Base-by-base conservation (phyloP, 1,140 invertebrate species). In the Ceratoteleas bidentatus region DNA sequence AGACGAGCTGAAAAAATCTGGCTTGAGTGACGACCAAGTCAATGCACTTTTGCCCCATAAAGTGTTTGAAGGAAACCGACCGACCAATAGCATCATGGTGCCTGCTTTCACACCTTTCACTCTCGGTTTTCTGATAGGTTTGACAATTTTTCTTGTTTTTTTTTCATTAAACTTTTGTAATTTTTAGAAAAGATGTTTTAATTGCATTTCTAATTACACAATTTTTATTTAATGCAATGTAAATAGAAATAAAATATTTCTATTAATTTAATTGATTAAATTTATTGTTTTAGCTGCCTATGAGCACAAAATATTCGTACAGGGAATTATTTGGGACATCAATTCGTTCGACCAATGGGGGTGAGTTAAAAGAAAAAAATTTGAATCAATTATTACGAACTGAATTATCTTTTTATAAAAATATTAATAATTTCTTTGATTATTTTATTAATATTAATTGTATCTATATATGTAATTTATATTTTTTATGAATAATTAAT, bases 281-380 rank as follows among this genome's bases (percentile, higher is more conserved):
- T 87, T 87, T 85, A 94, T 94, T 40, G 33, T 90, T 94, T 94
- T 34, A 98, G 97, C 96, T 15, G 94, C 98, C 89, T 99, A 99
- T 90, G 99, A 99, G 91, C 98, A 99, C 89, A 99, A 99, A 92
- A 99, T 99, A 84, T 99, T 99, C 92, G 95, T 96, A 2, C 99
- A 99, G 92, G 99, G 99, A 66, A 94, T 98, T 11, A 98, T 99
- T 85, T 99, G 99, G 99, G 96, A 99, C 90, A 99, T 99, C 86
- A 99, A 99, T 91, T 99, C 98, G 0, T 99, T 96, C 91, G 99
- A 99, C 93, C 99, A 99, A 91, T 99, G 98, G 98, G 99, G 99
- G 96, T 96, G 93, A 93, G 93, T 10, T 14, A 57, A 33, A 43
- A 1, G 4, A 7, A 34, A 13, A 40, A 92, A 50, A 61, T 73